These are phyloP conservation scores for Nylanderia fulva DNA, from an alignment of 1,140 invertebrate species.

Conservation along the genomic window DNA sequence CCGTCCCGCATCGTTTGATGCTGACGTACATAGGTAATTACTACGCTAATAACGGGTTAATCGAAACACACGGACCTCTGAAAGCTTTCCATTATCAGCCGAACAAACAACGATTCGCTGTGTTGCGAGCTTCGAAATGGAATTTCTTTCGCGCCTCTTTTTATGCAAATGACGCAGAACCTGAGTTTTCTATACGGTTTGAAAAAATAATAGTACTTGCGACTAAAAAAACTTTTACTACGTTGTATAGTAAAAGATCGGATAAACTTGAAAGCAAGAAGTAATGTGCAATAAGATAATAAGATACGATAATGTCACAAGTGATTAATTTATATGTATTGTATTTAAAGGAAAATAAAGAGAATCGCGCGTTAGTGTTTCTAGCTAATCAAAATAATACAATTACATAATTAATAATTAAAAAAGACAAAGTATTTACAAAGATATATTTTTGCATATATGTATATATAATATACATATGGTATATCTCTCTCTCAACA, in stretches of 20 bases:
- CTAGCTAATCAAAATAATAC: background rate
- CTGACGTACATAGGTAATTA: conserved; percentile 32
- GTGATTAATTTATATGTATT: background rate
- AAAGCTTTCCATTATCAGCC: conserved; percentile 26
- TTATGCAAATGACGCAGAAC: background rate
- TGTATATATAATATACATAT: background rate
- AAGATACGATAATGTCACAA: background rate
- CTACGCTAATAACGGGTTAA: conserved; percentile 44
- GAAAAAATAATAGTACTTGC: background rate
- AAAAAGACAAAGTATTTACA: background rate
- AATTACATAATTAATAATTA: background rate
- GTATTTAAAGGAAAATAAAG: background rate
- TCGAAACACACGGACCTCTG: conserved; percentile 27
- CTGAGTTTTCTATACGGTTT: background rate
- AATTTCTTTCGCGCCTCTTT: background rate
- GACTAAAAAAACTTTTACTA: background rate
- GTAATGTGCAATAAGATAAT: background rate
- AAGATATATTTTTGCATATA: background rate
- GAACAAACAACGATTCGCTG: background rate
- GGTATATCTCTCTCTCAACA: background rate
- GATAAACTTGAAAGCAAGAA: background rate
- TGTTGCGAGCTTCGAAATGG: background rate
- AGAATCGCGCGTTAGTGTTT: background rate
- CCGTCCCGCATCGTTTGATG: conserved; percentile 50
- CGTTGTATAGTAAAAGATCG: background rate